These are phyloP conservation scores for Hylaea fasciaria DNA, from an alignment of 2,888 invertebrate species.

Conservation along the genomic window DNA sequence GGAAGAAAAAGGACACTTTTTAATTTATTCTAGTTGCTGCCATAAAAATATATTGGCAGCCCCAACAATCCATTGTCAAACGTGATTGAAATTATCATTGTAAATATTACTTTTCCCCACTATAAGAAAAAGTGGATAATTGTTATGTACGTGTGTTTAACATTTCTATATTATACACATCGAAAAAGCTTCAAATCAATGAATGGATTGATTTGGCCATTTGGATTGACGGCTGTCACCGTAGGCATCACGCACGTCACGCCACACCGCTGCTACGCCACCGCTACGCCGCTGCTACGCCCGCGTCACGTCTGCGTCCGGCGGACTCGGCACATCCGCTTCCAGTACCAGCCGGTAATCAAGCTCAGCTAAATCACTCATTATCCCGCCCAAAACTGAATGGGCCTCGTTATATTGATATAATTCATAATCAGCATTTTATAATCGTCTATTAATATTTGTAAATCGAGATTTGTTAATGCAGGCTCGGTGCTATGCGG, in stretches of 20 bases:
- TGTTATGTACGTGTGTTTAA: no score
- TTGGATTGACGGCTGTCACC: no score
- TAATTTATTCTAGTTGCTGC: conserved; percentile 19
- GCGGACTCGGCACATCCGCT: conserved; percentile 10
- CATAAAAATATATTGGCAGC: conserved; percentile 16
- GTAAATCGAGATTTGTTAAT: conserved; percentile 37
- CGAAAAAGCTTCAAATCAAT: no score
- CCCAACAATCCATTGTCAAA: background rate
- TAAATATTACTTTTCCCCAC: no score
- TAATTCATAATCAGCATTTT: conserved; percentile 52
- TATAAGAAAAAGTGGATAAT: no score
- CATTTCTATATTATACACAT: no score
- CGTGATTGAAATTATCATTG: no score
- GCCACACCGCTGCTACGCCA: background rate
- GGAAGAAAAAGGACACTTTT: conserved; percentile 14
- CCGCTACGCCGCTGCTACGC: background rate
- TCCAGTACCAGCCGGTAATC: conserved; percentile 21
- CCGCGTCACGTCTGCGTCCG: background rate
- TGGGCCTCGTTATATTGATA: conserved; percentile 37
- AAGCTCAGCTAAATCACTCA: conserved; percentile 34
- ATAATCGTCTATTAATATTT: conserved; percentile 45
- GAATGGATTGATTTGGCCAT: no score
- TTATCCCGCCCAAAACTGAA: conserved; percentile 41
- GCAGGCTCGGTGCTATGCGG: conserved; percentile 38
- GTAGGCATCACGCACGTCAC: no score